Evolutionary conservation across 2,113 vertebrate genomes (phyloP).

Genomic region (Phalacrocorax pelagicus): DNA sequence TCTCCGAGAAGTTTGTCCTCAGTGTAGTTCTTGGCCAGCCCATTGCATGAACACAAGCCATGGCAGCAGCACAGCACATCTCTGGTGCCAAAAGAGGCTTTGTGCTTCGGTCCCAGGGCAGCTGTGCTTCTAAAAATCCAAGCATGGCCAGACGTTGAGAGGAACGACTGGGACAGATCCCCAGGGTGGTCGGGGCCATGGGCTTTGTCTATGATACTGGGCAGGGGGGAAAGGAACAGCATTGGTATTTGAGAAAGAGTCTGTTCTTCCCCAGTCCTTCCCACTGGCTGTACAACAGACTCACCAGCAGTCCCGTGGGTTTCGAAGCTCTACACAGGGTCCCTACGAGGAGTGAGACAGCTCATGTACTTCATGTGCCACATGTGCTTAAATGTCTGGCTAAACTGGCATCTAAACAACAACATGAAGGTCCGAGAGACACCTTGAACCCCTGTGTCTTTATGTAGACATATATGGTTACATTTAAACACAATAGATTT

Average conservation of each 20-base stretch:
- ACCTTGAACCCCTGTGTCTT: neutral
- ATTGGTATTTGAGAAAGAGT: neutral
- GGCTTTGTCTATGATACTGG: neutral
- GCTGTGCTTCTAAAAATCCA: neutral
- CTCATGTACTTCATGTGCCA: neutral
- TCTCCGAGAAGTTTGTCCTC: neutral
- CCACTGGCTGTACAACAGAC: accelerated
- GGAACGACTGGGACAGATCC: neutral
- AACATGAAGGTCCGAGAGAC: neutral
- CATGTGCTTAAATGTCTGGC: neutral
- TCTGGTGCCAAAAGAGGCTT: neutral
- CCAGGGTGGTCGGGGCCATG: no score
- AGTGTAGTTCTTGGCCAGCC: neutral
- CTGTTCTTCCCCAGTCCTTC: neutral
- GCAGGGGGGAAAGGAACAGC: neutral
- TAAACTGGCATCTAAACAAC: neutral
- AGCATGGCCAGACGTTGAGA: neutral
- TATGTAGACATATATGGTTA: neutral
- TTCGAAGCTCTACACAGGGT: neutral
- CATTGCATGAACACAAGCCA: accelerated
- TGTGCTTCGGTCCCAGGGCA: neutral
- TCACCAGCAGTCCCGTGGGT: neutral
- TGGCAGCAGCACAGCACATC: neutral
- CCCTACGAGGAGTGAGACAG: neutral
- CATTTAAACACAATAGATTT: neutral